Conservation (phyloP, 1,140 invertebrate genomes). For the Bursaphelenchus mucronatus region DNA sequence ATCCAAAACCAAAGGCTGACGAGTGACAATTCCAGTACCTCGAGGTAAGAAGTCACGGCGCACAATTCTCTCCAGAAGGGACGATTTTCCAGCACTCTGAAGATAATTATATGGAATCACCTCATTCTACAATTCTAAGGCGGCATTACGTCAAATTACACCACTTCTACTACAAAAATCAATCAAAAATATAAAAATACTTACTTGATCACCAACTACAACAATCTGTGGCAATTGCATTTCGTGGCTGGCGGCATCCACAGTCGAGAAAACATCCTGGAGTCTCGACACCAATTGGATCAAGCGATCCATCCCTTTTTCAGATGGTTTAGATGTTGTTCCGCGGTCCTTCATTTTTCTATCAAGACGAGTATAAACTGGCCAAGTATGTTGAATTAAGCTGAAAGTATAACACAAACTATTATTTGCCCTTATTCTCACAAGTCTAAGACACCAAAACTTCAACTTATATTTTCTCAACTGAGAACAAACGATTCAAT, state of each 20-base stretch:
- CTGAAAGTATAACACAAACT: too few relatives aligned
- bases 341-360: too few relatives aligned
- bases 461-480: too few relatives aligned
- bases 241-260: conserved; percentile 65
- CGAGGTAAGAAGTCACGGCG: conserved; percentile 91
- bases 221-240: conserved; percentile 98
- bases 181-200: conserved; percentile 43
- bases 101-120: conserved; percentile 19
- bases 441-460: too few relatives aligned
- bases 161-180: background rate
- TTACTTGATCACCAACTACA: conserved; percentile 93
- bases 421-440: too few relatives aligned
- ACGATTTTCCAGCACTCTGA: conserved; percentile 98
- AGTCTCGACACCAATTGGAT: conserved; percentile 99
- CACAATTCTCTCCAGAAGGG: conserved; percentile 93
- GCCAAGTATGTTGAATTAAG: too few relatives aligned
- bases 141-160: too few relatives aligned
- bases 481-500: too few relatives aligned
- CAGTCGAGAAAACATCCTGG: conserved; percentile 99
- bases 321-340: too few relatives aligned
- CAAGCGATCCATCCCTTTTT: conserved; percentile 79
- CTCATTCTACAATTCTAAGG: background rate
- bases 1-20: conserved; percentile 86
- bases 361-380: too few relatives aligned
- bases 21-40: conserved; percentile 92